These are phyloP conservation scores for Procambarus virginalis DNA, from an alignment of 1,140 invertebrate genomes.

Conservation along the genomic window DNA sequence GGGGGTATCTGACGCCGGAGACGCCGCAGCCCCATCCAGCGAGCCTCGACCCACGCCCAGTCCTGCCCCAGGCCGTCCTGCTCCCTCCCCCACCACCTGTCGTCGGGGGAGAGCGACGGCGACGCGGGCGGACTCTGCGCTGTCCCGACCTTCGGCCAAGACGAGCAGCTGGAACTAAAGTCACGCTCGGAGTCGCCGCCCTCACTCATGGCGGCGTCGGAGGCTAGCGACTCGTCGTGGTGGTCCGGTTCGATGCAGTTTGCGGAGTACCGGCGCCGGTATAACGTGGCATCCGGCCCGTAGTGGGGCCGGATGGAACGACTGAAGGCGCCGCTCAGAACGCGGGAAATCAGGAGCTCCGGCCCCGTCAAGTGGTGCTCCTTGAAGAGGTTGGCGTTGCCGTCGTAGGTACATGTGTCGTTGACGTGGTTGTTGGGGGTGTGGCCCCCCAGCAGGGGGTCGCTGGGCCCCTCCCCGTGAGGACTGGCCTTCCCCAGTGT, in stretches of 20 bases:
- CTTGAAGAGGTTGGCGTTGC: conserved; percentile 62
- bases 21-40: conserved; percentile 31
- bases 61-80: conserved; percentile 30
- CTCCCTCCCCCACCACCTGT: conserved; percentile 30
- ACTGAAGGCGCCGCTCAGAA: conserved; percentile 27
- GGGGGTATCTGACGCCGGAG: conserved; percentile 40
- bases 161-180: conserved; percentile 8
- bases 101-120: conserved; percentile 35
- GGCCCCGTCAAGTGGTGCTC: conserved; percentile 50
- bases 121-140: conserved; percentile 7
- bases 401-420: conserved; percentile 53
- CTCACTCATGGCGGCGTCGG: conserved; percentile 50
- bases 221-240: conserved; percentile 32
- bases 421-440: conserved; percentile 20
- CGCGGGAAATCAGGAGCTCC: conserved; percentile 30
- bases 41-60: conserved; percentile 54
- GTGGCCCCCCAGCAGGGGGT: neutral
- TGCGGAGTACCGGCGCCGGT: conserved; percentile 43
- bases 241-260: conserved; percentile 37
- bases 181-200: conserved; percentile 41
- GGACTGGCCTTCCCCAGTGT: neutral
- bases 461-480: neutral
- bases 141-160: conserved; percentile 12
- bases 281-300: neutral
- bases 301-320: neutral